Evolutionary conservation across 2,797 vertebrate species (phyloP).

Genomic region (Mus caroli): DNA sequence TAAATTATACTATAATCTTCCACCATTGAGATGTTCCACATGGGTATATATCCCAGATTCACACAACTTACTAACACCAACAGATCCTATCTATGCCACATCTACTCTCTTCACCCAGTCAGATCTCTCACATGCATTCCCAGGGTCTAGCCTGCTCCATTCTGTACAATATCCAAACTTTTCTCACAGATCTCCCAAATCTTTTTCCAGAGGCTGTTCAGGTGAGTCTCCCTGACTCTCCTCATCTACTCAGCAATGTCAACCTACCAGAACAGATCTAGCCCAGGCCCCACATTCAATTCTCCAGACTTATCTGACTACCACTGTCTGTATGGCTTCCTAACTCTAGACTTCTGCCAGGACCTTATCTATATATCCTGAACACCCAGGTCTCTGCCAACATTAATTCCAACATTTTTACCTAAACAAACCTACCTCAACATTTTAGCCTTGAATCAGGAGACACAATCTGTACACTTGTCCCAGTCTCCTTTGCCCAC

Average conservation of each 20-base stretch:
- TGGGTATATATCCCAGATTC: neutral
- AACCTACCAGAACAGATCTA: neutral
- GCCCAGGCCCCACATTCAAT: neutral
- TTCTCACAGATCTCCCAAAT: neutral
- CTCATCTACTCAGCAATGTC: neutral
- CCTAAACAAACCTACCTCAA: neutral
- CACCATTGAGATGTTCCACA: neutral
- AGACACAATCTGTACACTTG: neutral
- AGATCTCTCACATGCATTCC: neutral
- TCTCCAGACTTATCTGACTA: neutral
- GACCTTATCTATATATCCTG: neutral
- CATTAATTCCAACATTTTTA: neutral
- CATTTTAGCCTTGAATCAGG: neutral
- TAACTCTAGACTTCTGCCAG: neutral
- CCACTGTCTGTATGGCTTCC: neutral
- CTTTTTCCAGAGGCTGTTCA: neutral
- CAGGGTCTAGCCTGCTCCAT: neutral
- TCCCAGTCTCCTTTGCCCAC: neutral
- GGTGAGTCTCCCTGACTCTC: neutral
- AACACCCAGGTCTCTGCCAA: neutral
- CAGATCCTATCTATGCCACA: neutral
- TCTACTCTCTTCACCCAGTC: neutral
- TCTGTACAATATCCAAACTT: neutral
- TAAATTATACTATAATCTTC: neutral
- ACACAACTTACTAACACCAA: neutral